phyloP scores from a whole-genome alignment of 2,797 vertebrate species.

The Alcedo quadribrachys region DNA sequence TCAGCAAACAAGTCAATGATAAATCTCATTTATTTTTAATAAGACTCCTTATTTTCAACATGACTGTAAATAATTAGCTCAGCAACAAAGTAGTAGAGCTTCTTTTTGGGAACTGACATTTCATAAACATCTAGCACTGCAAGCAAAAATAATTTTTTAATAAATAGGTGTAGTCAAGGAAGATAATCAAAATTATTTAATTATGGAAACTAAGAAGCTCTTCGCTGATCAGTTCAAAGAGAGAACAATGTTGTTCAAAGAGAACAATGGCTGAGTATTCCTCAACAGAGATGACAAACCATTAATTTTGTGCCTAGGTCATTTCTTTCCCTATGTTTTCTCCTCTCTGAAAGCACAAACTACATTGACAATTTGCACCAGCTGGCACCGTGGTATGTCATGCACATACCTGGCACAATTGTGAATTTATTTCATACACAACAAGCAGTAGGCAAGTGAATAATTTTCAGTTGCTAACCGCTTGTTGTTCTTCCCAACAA shows the following conservation, averaged over 20 bases:
- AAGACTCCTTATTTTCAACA: conserved; percentile 13
- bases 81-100: neutral
- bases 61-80: conserved; percentile 11
- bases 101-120: neutral
- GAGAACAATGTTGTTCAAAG: no score
- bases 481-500: neutral
- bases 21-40: conserved; percentile 47
- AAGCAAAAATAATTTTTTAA: neutral
- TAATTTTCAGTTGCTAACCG: neutral
- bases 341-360: neutral
- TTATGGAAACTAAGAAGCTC: neutral
- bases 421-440: neutral
- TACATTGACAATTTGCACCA: neutral
- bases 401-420: neutral
- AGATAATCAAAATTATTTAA: conserved; percentile 3
- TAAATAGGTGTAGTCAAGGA: neutral
- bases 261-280: neutral
- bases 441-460: neutral
- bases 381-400: accelerated
- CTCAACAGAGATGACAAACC: neutral
- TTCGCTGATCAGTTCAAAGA: neutral
- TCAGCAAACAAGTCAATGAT: conserved; percentile 17
- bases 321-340: neutral
- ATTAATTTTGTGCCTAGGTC: neutral
- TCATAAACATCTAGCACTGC: neutral